These are phyloP conservation scores for Leptobrachium leishanense DNA, from an alignment of 2,113 vertebrate species.

Conservation along the genomic window DNA sequence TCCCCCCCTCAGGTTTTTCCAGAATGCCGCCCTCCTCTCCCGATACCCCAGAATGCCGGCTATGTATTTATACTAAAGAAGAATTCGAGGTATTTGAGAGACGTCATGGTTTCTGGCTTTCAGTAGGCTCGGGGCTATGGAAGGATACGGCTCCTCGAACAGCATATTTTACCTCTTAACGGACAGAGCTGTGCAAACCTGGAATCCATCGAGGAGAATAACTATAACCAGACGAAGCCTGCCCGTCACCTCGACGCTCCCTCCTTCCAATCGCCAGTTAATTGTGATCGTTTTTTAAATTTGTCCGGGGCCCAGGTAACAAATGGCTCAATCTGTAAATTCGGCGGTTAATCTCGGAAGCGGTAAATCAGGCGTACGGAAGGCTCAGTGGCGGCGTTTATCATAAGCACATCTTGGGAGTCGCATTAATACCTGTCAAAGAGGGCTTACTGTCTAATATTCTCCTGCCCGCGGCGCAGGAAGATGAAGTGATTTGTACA, in stretches of 20 bases:
- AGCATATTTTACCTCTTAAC: not conserved
- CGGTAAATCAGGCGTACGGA: not conserved
- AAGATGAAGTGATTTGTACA: constrained; percentile 16
- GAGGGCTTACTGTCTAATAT: constrained; percentile 31
- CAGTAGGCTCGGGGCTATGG: too few relatives aligned
- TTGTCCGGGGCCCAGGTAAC: not conserved
- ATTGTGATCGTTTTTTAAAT: not conserved
- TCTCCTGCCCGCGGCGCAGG: constrained; percentile 22
- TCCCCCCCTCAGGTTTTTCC: too few relatives aligned
- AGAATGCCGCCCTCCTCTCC: too few relatives aligned
- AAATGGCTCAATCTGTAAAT: not conserved
- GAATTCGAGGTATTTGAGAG: too few relatives aligned
- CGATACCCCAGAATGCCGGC: too few relatives aligned
- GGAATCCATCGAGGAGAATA: not conserved
- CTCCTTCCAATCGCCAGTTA: not conserved
- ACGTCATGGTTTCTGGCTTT: too few relatives aligned
- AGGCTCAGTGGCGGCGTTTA: not conserved
- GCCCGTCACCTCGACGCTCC: not conserved
- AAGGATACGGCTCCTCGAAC: too few relatives aligned
- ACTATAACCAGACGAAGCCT: not conserved
- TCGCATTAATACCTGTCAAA: constrained; percentile 22
- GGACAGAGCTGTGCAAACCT: not conserved
- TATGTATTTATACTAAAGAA: too few relatives aligned
- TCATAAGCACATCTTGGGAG: constrained; percentile 6
- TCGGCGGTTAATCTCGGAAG: not conserved